A percentile compares a stretch with the other conserved stretches of the same genome.
Evolutionary conservation across 2,113 vertebrate genomes (phyloP).

Genomic region (Clarias macrocephalus): DNA sequence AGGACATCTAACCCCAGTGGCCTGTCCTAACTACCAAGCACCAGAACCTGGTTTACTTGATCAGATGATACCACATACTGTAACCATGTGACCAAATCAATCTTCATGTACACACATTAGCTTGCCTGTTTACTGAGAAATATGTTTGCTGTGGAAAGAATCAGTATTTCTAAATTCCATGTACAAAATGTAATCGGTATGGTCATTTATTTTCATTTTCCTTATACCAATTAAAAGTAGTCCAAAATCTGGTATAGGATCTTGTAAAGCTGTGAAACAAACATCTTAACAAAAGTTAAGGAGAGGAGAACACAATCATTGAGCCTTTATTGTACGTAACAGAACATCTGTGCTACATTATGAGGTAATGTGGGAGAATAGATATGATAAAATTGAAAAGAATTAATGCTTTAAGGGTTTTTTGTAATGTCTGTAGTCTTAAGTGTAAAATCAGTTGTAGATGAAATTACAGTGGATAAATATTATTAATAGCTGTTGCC

Average conservation of each 20-base stretch:
- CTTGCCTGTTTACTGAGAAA: neutral
- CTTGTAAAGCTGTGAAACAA: neutral
- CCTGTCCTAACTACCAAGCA: constrained; percentile 58
- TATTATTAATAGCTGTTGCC: neutral
- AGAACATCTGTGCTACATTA: neutral
- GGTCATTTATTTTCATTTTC: neutral
- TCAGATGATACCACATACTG: neutral
- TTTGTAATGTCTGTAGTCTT: neutral
- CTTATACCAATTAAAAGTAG: neutral
- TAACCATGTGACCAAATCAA: neutral
- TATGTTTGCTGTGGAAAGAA: neutral
- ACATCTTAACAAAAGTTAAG: neutral
- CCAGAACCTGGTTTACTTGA: constrained; percentile 55
- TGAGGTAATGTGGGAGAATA: neutral
- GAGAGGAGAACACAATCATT: neutral
- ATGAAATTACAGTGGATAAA: neutral
- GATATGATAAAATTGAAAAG: neutral
- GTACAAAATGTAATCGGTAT: neutral
- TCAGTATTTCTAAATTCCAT: neutral
- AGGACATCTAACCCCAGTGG: constrained; percentile 56
- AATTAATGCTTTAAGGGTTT: constrained; percentile 1
- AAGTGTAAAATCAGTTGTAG: neutral
- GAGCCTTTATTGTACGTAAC: neutral
- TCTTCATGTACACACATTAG: neutral
- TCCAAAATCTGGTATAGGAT: neutral